Percentiles rank a stretch among this genome's conserved stretches.
Evolutionary conservation across 2,888 invertebrate species (phyloP).

Genomic region (Nomada lathburiana): DNA sequence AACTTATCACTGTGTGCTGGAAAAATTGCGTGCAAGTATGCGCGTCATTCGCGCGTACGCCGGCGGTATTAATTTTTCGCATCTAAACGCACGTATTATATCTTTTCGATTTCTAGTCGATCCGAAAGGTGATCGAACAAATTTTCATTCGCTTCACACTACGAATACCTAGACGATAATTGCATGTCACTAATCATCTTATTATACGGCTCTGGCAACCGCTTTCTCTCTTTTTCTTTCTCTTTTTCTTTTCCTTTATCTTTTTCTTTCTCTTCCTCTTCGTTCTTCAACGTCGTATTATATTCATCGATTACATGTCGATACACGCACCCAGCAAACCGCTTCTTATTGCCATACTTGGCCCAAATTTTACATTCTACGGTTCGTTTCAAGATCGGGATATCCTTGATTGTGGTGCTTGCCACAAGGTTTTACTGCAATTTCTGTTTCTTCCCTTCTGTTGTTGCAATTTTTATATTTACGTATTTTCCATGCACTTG

Average conservation of each 20-base stretch:
- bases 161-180: conserved; percentile 69
- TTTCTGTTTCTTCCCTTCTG: not conserved
- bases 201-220: conserved; percentile 69
- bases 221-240: conserved; percentile 48
- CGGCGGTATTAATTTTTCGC: no score
- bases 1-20: conserved; percentile 60
- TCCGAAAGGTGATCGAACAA: not conserved
- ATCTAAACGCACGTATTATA: no score
- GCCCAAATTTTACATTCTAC: conserved; percentile 18
- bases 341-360: conserved; percentile 25
- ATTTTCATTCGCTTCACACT: conserved; percentile 74
- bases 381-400: not conserved
- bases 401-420: not conserved
- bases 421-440: no score
- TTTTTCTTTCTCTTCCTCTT: conserved; percentile 34
- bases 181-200: conserved; percentile 74
- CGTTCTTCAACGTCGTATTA: conserved; percentile 35
- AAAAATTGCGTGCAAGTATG: conserved; percentile 67
- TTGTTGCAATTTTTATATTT: not conserved
- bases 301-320: conserved; percentile 20
- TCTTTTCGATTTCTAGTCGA: no score
- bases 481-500: not conserved
- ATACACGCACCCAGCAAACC: conserved; percentile 29
- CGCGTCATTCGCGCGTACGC: not conserved
- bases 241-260: not conserved